Base-by-base conservation (phyloP, 2,113 vertebrate genomes). In the Rhinoderma darwinii region DNA sequence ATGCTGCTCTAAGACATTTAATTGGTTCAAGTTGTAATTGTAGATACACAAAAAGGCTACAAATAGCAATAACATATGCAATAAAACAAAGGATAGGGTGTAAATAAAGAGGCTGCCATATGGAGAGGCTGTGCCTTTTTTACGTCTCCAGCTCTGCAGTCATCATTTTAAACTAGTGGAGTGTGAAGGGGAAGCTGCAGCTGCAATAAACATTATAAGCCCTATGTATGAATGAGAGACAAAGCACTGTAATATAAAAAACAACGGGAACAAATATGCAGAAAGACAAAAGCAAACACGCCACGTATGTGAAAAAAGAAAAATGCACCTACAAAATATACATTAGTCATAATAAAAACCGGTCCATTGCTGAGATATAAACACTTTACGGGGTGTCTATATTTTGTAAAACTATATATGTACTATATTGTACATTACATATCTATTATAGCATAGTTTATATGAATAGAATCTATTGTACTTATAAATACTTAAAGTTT, bases 141-240 rank as follows among this genome's bases (percentile, higher is more conserved):
- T 72, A 86, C 27, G 30, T 82, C 35, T 74, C 51, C 3, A 27
- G 79, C 79, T 75, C 79, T 47, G 86, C 86, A 87, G 78, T 87
- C 79, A 87, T 87, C 86, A 82, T 54, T 87, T 75, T 47, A 87
- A 87, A 73, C 86, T 82, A 87, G 37, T 87, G 86, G 72, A 87
- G 86, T 87, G 86, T 87, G 86, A 87, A 87, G 79, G 86, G 70
- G 63, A 87, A 50, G 61, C 78, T 80, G 66, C 86, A 63, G 86
- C 79, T 82, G 78, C 51, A 87, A 87, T 87, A 87, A 80, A 73
- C 86, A 87, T 87, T 73, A 87, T 87, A 63, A 87, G 56, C 79
- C 39, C 78, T 82, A 87, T 87, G 54, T 82, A 51, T 72, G 25
- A 39, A 35, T 35, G 85, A 82, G 74, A 74, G 77, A 82, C 66